phyloP scores from a whole-genome alignment of 2,113 vertebrate genomes.

The Neomonachus schauinslandi region DNA sequence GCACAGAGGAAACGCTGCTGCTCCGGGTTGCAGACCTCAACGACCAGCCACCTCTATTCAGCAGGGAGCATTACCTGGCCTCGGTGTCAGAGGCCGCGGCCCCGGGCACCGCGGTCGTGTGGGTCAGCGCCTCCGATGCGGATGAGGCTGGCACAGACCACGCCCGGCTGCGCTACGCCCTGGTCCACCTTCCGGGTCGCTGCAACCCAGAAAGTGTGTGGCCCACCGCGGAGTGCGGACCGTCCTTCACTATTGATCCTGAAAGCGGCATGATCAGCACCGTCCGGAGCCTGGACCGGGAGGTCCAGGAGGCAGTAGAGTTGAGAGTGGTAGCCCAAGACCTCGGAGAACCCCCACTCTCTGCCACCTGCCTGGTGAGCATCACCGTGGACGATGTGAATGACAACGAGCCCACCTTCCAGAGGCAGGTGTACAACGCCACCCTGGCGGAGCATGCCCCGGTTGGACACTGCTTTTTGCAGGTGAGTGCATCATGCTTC shows the following conservation, averaged over 20 bases:
- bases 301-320: slow-evolving; percentile 86
- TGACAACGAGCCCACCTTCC: slow-evolving; percentile 94
- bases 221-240: neutral
- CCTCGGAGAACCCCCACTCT: slow-evolving; percentile 87
- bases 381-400: slow-evolving; percentile 91
- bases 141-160: slow-evolving; percentile 89
- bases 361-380: slow-evolving; percentile 89
- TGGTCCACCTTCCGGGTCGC: slow-evolving; percentile 31
- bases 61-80: slow-evolving; percentile 83
- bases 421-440: slow-evolving; percentile 89
- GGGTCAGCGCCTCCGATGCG: slow-evolving; percentile 87
- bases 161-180: slow-evolving; percentile 86
- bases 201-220: neutral
- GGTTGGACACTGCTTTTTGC: slow-evolving; percentile 89
- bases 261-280: slow-evolving; percentile 89
- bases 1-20: slow-evolving; percentile 84
- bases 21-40: slow-evolving; percentile 91
- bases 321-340: slow-evolving; percentile 91
- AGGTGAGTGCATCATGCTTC: slow-evolving; percentile 86
- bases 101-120: slow-evolving; percentile 88
- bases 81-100: slow-evolving; percentile 88
- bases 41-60: slow-evolving; percentile 91
- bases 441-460: slow-evolving; percentile 89
- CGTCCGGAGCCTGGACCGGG: slow-evolving; percentile 87
- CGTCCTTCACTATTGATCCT: slow-evolving; percentile 85